Base-by-base conservation (phyloP, 2,113 vertebrate genomes). In the Scartelaos histophorus region DNA sequence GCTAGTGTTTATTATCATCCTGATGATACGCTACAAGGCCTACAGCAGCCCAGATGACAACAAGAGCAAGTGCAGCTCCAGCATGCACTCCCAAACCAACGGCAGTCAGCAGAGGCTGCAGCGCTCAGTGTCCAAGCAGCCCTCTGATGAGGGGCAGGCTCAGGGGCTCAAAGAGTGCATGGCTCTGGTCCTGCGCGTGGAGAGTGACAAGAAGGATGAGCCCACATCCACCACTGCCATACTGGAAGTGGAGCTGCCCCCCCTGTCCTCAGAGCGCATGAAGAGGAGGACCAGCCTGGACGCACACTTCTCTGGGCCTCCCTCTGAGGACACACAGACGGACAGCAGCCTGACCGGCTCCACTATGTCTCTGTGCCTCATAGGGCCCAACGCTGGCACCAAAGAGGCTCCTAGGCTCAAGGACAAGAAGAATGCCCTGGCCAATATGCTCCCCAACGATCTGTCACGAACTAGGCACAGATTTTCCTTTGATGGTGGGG, bases 21-120 rank as follows among this genome's bases (percentile, higher is more conserved):
- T 98, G 71, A 97, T 97, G 94, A 97, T 98, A 76, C 95, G 97
- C 45, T 98, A 97, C 92, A 98, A 97, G 82, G 94, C 95, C 70
- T 95, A 96, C 29, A 91, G 93, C 25, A 91, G 93, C 16, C 93
- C 91, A 0, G 94, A 95, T 3, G 89, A 92, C 15, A 58, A 80
- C 1, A 94, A 95, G 70, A 76, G 87, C 61, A 93, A 93, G 69
- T 93, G 92, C 80, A 91, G 92, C 81, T 90, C 91, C 87, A 93
- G 93, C 78, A 93, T 94, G 77, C 96, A 95, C 82, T 96, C 95
- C 0, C 95, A 97, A 86, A 95, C 95, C 80, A 96, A 96, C 2
- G 94, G 96, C 0, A 91, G 91, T 34, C 93, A 93, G 53, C 85
- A 90, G 85, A 2, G 79, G 79, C 87, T 89, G 29, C 86, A 86